phyloP scores from a whole-genome alignment of 2,888 invertebrate species.

The Sicus ferrugineus region DNA sequence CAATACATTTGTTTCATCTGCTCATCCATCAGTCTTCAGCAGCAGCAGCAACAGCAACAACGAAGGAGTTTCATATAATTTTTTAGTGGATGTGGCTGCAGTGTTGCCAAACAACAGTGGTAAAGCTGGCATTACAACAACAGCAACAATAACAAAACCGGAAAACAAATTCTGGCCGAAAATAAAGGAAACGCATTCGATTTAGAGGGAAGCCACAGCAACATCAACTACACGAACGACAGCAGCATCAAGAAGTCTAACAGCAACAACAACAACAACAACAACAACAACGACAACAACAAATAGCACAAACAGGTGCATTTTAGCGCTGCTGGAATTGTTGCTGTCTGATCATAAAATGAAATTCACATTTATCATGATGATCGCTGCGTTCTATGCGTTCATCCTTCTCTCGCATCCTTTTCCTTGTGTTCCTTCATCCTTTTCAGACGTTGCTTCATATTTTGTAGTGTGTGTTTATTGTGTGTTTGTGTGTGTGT shows the following conservation, averaged over 20 bases:
- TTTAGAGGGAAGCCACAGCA: neutral
- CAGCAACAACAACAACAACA: neutral
- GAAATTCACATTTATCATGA: neutral
- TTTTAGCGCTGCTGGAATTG: neutral
- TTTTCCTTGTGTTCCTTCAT: neutral
- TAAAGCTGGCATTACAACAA: neutral
- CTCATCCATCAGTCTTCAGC: too few relatives aligned
- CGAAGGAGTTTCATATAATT: neutral
- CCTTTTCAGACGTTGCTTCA: neutral
- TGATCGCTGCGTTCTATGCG: neutral
- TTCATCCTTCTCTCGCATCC: neutral
- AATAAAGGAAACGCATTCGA: neutral
- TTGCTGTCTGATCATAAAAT: neutral
- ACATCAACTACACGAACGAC: too few relatives aligned
- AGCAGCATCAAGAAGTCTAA: neutral
- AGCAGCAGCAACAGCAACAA: neutral
- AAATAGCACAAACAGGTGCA: too few relatives aligned
- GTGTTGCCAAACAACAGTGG: neutral
- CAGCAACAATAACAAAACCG: neutral
- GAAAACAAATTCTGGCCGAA: neutral
- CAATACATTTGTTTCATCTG: too few relatives aligned
- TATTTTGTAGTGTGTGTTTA: too few relatives aligned
- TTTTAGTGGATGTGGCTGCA: neutral
- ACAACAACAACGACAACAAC: conserved; percentile 14
- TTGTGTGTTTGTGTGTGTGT: too few relatives aligned